A percentile compares a stretch with the other conserved stretches of the same genome.
These are phyloP conservation scores for Alosa sapidissima DNA, from an alignment of 2,797 vertebrate genomes.

Conservation along the genomic window DNA sequence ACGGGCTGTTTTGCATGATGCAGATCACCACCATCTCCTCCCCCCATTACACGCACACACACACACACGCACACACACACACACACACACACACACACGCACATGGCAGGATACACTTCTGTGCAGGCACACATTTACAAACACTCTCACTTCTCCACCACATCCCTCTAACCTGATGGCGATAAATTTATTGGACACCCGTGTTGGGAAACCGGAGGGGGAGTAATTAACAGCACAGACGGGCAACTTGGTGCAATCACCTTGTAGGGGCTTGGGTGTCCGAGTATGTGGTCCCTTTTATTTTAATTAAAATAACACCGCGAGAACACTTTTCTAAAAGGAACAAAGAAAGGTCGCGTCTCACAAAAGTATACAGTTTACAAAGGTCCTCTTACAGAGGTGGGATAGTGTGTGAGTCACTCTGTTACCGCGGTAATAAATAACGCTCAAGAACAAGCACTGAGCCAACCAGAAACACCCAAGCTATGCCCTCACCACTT, in stretches of 20 bases:
- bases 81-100: slow-evolving; percentile 9
- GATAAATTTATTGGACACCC: slow-evolving; percentile 60
- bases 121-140: slow-evolving; percentile 12
- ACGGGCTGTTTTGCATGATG: slow-evolving; percentile 57
- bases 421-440: slow-evolving; percentile 28
- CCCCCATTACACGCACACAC: slow-evolving; percentile 33
- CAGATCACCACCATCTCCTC: slow-evolving; percentile 24
- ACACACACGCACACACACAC: slow-evolving; percentile 10
- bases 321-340: slow-evolving; percentile 47
- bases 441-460: slow-evolving; percentile 30
- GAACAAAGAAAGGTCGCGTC: slow-evolving; percentile 57
- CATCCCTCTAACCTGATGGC: slow-evolving; percentile 51
- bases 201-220: slow-evolving; percentile 49
- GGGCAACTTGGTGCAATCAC: slow-evolving; percentile 48
- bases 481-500: background rate
- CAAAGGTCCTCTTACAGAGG: slow-evolving; percentile 44
- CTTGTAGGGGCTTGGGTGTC: slow-evolving; percentile 47
- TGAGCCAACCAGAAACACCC: slow-evolving; percentile 1
- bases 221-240: slow-evolving; percentile 58
- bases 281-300: slow-evolving; percentile 55
- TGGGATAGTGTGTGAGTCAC: slow-evolving; percentile 30
- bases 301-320: slow-evolving; percentile 60
- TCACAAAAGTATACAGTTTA: slow-evolving; percentile 48
- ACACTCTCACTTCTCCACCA: slow-evolving; percentile 22
- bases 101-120: background rate